Conservation (phyloP, 2,888 invertebrate genomes). For the Branchellion lobata region DNA sequence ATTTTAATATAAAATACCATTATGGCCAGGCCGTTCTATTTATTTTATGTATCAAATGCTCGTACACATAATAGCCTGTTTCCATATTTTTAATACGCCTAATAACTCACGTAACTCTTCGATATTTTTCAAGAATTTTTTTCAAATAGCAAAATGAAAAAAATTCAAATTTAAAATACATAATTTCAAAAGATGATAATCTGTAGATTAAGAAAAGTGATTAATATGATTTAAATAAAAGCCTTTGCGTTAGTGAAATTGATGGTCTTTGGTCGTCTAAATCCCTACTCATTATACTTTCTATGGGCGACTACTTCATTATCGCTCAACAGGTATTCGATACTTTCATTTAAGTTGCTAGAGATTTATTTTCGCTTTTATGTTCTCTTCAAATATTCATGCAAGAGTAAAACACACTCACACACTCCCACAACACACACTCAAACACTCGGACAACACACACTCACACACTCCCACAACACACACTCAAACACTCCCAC, state of each 20-base stretch:
- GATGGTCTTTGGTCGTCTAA: neutral
- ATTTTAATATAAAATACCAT: too few species aligned
- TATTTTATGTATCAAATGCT: too few species aligned
- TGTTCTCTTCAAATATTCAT: neutral
- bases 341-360: neutral
- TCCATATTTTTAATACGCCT: too few species aligned
- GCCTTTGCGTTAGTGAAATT: neutral
- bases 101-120: too few species aligned
- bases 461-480: neutral
- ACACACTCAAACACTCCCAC: too few species aligned
- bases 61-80: too few species aligned
- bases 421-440: too few species aligned
- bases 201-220: neutral
- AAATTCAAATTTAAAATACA: too few species aligned
- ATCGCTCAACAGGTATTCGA: too few species aligned
- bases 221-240: neutral
- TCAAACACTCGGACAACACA: neutral
- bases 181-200: neutral
- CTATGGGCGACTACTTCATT: neutral
- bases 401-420: neutral
- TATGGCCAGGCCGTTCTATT: too few species aligned
- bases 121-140: too few species aligned
- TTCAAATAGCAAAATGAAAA: too few species aligned
- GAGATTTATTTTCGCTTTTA: neutral
- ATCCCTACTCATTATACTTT: slow-evolving; percentile 3